Conservation (phyloP, 2,888 invertebrate genomes). For the Phyllotreta cruciferae region DNA sequence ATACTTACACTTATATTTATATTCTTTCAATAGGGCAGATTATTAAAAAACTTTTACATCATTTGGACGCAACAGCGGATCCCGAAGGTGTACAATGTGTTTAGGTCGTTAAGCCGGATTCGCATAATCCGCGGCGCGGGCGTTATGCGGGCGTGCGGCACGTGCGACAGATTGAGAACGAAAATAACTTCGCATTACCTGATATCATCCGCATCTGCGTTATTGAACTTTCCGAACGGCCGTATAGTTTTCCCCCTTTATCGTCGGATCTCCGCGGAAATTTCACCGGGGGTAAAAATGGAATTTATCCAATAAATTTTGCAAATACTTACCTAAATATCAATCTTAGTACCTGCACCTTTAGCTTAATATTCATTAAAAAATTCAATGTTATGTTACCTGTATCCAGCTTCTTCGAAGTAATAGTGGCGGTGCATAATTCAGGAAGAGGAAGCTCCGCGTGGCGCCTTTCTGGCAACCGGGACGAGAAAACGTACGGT, state of each 20-base stretch:
- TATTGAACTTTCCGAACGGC: constrained; percentile 29
- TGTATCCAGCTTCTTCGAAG: constrained; percentile 3
- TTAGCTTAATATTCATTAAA: no score
- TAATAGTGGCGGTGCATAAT: constrained; percentile 13
- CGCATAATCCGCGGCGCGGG: constrained; percentile 37
- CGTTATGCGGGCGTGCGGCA: constrained; percentile 41
- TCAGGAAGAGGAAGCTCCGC: constrained; percentile 11
- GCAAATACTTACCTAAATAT: no score
- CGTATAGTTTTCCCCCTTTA: constrained; percentile 25
- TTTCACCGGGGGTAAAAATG: no score
- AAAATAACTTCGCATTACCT: constrained; percentile 36
- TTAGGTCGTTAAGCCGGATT: constrained; percentile 25
- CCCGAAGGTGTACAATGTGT: neutral
- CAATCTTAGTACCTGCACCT: no score
- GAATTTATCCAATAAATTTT: no score
- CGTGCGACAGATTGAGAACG: constrained; percentile 42
- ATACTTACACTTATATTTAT: no score
- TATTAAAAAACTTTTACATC: neutral
- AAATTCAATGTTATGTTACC: no score
- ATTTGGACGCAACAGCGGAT: no score
- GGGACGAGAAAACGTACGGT: constrained; percentile 25
- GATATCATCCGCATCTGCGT: constrained; percentile 31
- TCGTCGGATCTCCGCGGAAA: neutral
- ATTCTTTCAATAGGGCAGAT: neutral
- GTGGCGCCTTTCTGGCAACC: constrained; percentile 21